Percentiles rank a stretch among this genome's conserved stretches.
These are phyloP conservation scores for Drosophila histrio DNA, from an alignment of 2,888 invertebrate genomes.

Conservation along the genomic window DNA sequence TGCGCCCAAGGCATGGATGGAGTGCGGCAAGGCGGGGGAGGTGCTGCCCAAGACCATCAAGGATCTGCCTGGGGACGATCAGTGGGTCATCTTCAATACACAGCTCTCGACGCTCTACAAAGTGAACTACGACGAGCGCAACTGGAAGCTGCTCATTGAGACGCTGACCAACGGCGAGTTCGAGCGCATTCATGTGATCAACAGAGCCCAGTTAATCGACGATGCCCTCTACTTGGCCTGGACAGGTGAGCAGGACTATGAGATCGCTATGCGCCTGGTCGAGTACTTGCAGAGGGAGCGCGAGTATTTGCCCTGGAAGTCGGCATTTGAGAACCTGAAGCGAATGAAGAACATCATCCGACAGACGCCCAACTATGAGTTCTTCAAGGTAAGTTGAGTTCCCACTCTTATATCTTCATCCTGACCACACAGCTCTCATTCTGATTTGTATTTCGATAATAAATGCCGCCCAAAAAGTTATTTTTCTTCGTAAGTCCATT, in stretches of 20 bases:
- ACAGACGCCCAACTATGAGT: constrained; percentile 87
- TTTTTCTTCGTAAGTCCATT: constrained; percentile 66
- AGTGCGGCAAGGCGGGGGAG: constrained; percentile 79
- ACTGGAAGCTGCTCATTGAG: constrained; percentile 88
- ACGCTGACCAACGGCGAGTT: constrained; percentile 86
- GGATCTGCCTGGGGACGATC: constrained; percentile 84
- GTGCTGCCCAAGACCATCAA: constrained; percentile 69
- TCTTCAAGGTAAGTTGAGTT: constrained; percentile 86
- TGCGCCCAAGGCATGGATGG: constrained; percentile 86
- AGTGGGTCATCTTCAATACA: constrained; percentile 90
- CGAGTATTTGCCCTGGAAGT: constrained; percentile 85
- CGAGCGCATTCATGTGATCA: constrained; percentile 87
- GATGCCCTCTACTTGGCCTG: constrained; percentile 90
- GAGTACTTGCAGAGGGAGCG: constrained; percentile 85
- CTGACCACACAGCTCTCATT: constrained; percentile 29
- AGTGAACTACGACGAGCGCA: constrained; percentile 90
- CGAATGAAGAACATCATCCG: constrained; percentile 87
- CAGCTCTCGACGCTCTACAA: constrained; percentile 90
- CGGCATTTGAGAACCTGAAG: constrained; percentile 86
- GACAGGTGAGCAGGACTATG: constrained; percentile 88
- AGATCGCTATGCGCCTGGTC: constrained; percentile 86
- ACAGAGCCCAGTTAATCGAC: constrained; percentile 92
- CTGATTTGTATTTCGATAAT: constrained; percentile 53
- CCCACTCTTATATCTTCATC: background rate
- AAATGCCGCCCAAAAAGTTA: constrained; percentile 48